Conservation (phyloP, 2,888 invertebrate genomes). For the Amaurobius ferox region DNA sequence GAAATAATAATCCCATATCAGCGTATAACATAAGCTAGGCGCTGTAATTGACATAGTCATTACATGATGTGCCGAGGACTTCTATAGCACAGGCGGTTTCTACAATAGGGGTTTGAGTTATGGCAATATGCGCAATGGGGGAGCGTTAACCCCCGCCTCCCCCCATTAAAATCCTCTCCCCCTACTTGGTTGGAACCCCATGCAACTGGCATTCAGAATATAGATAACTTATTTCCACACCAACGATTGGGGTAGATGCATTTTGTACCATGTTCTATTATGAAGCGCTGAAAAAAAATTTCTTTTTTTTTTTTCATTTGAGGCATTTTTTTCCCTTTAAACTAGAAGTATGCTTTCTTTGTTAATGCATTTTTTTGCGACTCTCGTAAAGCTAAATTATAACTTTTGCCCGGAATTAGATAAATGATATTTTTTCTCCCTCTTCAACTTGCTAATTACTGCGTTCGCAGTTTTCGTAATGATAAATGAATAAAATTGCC, state of each 20-base stretch:
- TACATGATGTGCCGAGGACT: constrained; percentile 60
- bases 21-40: constrained; percentile 64
- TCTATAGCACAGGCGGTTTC: constrained; percentile 40
- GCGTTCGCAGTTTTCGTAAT: constrained; percentile 3
- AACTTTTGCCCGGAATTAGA: constrained; percentile 19
- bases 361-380: constrained; percentile 42
- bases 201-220: constrained; percentile 71
- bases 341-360: constrained; percentile 42
- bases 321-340: neutral
- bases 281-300: constrained; percentile 17
- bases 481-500: constrained; percentile 17
- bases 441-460: constrained; percentile 8
- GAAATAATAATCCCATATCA: constrained; percentile 71
- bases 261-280: constrained; percentile 52
- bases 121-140: constrained; percentile 65
- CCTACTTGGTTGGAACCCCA: constrained; percentile 14
- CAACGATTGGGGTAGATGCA: constrained; percentile 37
- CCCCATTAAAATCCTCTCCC: constrained; percentile 16
- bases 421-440: constrained; percentile 13
- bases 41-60: constrained; percentile 72
- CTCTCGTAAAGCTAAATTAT: constrained; percentile 12
- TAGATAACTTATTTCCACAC: constrained; percentile 64
- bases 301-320: constrained; percentile 20
- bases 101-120: constrained; percentile 68
- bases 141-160: constrained; percentile 29